Evolutionary conservation across 1,140 invertebrate genomes (phyloP), one percentile per base, ranked within the genome.

Genomic region (Mactra quadrangularis): DNA sequence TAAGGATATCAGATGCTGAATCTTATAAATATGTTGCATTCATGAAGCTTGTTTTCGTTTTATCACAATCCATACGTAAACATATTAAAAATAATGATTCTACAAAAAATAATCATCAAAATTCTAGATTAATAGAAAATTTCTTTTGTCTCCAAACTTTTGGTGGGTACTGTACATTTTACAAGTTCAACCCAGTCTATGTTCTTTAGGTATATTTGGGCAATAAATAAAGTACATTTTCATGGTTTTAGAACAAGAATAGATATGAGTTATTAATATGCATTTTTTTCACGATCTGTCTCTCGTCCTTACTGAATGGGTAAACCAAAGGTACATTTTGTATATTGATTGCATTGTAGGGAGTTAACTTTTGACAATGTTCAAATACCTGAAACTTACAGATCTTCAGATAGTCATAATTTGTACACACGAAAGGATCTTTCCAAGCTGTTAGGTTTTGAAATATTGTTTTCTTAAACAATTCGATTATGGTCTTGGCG

Each of bases 371-470:
- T 76, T 47, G 25, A 59, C 45, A 17, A 62, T 60, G 25, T 17
- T 17, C 45, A 50, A 55, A 22, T 59, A 60, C 74, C 47, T 62
- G 38, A 59, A 4, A 41, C 47, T 9, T 45, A 9, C 17, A 59
- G 74, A 76, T 76, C 35, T 29, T 3, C 25, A 13, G 74, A 76
- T 76, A 76, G 74, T 76, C 74, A 76, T 76, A 38, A 62, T 31
- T 55, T 27, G 45, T 76, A 50, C 55, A 62, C 74, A 64, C 59
- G 31, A 62, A 76, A 27, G 59, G 35, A 57, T 53, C 33, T 25
- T 41, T 64, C 41, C 38, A 41, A 7, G 6, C 22, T 38, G 35
- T 62, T 50, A 45, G 45, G 45, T n/a, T 55, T 57, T n/a, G n/a
- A 52, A 62, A 47, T 76, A 62, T 62, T 31, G 35, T 45, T 62